Percentiles rank a stretch among this genome's conserved stretches.
Conservation (phyloP, 2,113 vertebrate genomes). For the Nycticorax nycticorax region DNA sequence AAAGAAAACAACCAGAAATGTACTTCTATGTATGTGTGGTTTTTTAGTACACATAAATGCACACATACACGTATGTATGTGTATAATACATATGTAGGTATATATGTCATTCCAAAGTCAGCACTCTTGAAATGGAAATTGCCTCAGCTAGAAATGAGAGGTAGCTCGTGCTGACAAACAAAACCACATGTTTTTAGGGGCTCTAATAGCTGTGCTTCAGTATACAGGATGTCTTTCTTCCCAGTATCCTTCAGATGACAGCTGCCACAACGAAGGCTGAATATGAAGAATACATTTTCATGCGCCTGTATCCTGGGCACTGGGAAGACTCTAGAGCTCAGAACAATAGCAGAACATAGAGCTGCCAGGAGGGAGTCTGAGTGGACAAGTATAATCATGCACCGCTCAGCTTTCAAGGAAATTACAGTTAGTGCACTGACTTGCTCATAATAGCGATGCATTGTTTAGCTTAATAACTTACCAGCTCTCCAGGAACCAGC, state of each 20-base stretch:
- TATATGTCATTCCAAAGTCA: background rate
- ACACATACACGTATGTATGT: background rate
- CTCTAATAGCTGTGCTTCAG: background rate
- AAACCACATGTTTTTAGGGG: background rate
- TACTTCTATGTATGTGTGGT: background rate
- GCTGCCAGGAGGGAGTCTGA: slow-evolving; percentile 50
- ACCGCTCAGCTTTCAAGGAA: slow-evolving; percentile 60
- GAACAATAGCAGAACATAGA: slow-evolving; percentile 36
- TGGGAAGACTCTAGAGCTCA: background rate
- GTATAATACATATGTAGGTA: background rate
- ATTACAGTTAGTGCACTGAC: slow-evolving; percentile 49
- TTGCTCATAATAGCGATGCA: slow-evolving; percentile 49
- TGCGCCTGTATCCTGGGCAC: background rate
- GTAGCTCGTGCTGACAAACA: background rate
- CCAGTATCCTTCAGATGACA: background rate
- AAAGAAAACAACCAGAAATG: background rate
- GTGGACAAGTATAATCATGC: slow-evolving; percentile 63
- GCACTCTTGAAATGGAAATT: background rate
- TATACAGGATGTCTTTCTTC: background rate
- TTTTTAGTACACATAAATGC: background rate
- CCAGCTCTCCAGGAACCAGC: slow-evolving; percentile 49
- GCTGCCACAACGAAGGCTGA: background rate
- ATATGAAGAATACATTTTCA: background rate
- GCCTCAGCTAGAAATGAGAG: background rate
- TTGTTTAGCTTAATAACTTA: slow-evolving; percentile 67